Evolutionary conservation across 2,113 vertebrate genomes (phyloP).

Genomic region (Apistogramma diplotaenia): DNA sequence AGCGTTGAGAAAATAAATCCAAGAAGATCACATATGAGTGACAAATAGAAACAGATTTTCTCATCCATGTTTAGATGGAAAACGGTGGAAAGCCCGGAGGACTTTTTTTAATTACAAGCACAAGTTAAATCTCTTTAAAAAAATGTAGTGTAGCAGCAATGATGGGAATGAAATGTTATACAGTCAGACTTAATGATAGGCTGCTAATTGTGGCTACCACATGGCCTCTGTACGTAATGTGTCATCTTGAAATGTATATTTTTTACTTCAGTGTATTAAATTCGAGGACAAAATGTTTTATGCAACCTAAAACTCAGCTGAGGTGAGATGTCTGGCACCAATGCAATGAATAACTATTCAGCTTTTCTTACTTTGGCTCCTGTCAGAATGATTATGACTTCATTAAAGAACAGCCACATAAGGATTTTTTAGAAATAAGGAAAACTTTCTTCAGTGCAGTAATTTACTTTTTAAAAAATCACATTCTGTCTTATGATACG

Average conservation of each 20-base stretch:
- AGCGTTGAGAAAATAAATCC: not conserved
- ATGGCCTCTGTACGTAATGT: not conserved
- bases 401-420: not conserved
- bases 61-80: not conserved
- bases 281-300: not conserved
- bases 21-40: not conserved
- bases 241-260: not conserved
- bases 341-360: slow-evolving; percentile 6
- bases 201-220: not conserved
- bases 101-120: not conserved
- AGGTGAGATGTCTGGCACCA: slow-evolving; percentile 4
- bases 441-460: not conserved
- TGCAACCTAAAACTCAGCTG: not conserved
- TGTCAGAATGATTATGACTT: slow-evolving; percentile 13
- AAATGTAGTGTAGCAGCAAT: not conserved
- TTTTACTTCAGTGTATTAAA: not conserved
- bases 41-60: not conserved
- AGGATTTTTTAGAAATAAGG: not conserved
- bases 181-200: not conserved
- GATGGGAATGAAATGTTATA: not conserved
- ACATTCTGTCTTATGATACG: not conserved
- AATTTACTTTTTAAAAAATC: not conserved
- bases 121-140: fast-evolving
- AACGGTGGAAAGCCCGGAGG: not conserved
- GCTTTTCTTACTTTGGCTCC: not conserved